A percentile compares a stretch with the other conserved stretches of the same genome.
Evolutionary conservation across 2,797 vertebrate genomes (phyloP).

Genomic region (Synaphobranchus kaupii): DNA sequence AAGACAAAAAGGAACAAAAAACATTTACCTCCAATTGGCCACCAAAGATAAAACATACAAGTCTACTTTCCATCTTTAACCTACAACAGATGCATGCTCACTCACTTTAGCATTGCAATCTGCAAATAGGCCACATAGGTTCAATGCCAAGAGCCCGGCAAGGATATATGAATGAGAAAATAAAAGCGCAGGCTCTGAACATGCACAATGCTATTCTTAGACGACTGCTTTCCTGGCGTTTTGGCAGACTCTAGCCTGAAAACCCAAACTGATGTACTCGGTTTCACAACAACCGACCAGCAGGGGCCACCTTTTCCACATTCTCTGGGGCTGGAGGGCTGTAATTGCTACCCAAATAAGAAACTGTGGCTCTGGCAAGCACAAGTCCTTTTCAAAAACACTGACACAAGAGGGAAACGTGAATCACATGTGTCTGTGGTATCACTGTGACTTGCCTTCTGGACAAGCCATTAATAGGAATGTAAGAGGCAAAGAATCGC

Average conservation of each 20-base stretch:
- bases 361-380: slow-evolving; percentile 7
- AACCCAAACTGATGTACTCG: neutral
- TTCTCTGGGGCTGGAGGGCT: neutral
- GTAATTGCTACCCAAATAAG: slow-evolving; percentile 13
- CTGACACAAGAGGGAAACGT: slow-evolving; percentile 22
- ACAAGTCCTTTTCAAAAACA: neutral
- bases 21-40: neutral
- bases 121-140: neutral
- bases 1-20: neutral
- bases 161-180: neutral
- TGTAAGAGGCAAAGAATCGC: neutral
- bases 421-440: slow-evolving; percentile 35
- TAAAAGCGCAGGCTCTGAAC: neutral
- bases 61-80: neutral
- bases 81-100: neutral
- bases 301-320: neutral
- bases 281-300: neutral
- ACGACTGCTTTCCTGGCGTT: neutral
- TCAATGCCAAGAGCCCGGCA: neutral
- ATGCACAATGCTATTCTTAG: neutral
- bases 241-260: neutral
- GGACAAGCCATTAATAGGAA: neutral
- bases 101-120: neutral
- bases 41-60: neutral
- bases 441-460: neutral